Base-by-base conservation (phyloP, 2,888 invertebrate species). In the Cerastis rubricosa region DNA sequence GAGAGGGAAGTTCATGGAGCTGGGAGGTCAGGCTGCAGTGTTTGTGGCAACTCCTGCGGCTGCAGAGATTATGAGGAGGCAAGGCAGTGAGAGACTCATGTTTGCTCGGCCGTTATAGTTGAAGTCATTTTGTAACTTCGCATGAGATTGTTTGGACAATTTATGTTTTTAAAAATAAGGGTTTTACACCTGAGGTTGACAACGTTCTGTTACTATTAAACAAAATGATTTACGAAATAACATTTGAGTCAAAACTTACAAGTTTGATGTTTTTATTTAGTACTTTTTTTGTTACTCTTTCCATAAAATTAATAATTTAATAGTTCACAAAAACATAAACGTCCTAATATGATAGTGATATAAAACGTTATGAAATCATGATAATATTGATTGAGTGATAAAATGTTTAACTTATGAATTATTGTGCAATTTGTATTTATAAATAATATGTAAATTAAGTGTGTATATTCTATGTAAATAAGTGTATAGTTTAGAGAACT, bases 11-110 rank as follows among this genome's bases (percentile, higher is more conserved):
- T 94, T 96, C 75, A 92, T 96, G 92, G 96, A 96, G 81, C 70
- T 96, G 29, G 93, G 94, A 9, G 94, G 94, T 0, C 95, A 96
- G 74, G 90, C 95, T 0, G 93, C 96, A 0, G 94, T 96, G 54
- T 96, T 96, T 75, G 95, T 96, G 0, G 94, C 96, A 1, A 94
- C 95, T 1, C 96, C 96, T 0, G 96, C 95, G 0, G 93, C 96
- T 0, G 95, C 96, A 0, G 96, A 96, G 76, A 93, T 96, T 40
- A 95, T 97, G 94, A 91, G 96, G 79, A 89, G 96, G 65, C 96
- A 96, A 76, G 96, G 95, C 7, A 95, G 94, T 76, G 96, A 97
- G 51, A 89, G 96, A 74, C 87, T 97, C 0, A 92, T 96, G 94
- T 95, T 96, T 78, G 94, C 96, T 0, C 93, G 96, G 88, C 95